Evolutionary conservation across 64 coral and sea anemone species (phyloP), one percentile per base, ranked within the genome.

Genomic region (Dendronephthya gigantea): DNA sequence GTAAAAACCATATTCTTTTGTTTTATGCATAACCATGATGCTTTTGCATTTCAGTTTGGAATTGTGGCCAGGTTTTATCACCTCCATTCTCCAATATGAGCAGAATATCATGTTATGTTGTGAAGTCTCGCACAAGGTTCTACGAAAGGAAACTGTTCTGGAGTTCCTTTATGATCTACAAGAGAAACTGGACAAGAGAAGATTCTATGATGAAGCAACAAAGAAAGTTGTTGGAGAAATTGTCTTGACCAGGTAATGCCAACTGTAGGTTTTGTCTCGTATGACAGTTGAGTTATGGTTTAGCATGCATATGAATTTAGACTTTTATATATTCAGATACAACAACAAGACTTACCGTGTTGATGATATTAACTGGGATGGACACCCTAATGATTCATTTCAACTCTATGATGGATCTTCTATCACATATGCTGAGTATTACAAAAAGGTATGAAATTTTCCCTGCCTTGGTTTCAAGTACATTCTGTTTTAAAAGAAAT

Each of bases 221-320:
- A 98, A 93, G 85, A 93, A 93, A 40, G 65, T 98, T 49, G 82
- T 98, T 85, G 95, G 95, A 2, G 87, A 98, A 50, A 98, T 98
- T 59, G 86, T 98, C 2, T 52, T 98, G 0, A 98, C 95, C 51
- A 89, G 92, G 95, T 98, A 52, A 22, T 59, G 39, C 5, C 14
- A 15, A 0, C 28, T 4, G 7, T 19, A 29, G 14, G 4, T 31
- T 27, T 37, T 55, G 83, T 84, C 22, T 62, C 17, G 33, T 7
- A 29, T 70, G 66, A 70, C 8, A 70, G 33, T 35, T 70, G 66
- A 27, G n/a, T 29, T 70, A 29, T 27, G 66, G 13, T 70, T 70
- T 29, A 35, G n/a, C 33, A 5, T 14, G 13, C 15, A 15, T 27
- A 70, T 27, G 4, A 15, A 45, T 4, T 6, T 70, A 70, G 4